Base-by-base conservation (phyloP, 2,888 invertebrate genomes). In the Stenoptilia bipunctidactyla region DNA sequence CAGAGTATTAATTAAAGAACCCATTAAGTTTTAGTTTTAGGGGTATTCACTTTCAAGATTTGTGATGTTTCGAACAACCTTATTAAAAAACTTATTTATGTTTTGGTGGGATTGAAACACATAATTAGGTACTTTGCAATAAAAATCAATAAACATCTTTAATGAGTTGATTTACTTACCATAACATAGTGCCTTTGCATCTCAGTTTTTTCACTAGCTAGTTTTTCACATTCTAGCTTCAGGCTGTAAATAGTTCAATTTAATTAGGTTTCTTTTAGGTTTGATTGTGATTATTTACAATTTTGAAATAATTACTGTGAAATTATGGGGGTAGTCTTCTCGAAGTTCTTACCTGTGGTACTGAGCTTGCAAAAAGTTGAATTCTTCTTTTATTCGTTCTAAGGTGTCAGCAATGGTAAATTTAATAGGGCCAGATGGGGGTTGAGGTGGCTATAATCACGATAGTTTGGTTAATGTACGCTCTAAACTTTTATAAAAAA, bases 111-210 rank as follows among this genome's bases (percentile, higher is more conserved):
- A n/a, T n/a, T n/a, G n/a, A n/a, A n/a, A n/a, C n/a, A n/a, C n/a
- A n/a, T n/a, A n/a, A n/a, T n/a, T n/a, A n/a, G n/a, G n/a, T n/a
- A n/a, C n/a, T n/a, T n/a, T n/a, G n/a, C n/a, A n/a, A n/a, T n/a
- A n/a, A n/a, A n/a, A n/a, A n/a, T n/a, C n/a, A n/a, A n/a, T n/a
- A n/a, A n/a, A n/a, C n/a, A n/a, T n/a, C n/a, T n/a, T n/a, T n/a
- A n/a, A n/a, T n/a, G n/a, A n/a, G n/a, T n/a, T n/a, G n/a, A n/a
- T 41, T 46, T 50, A 14, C 38, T 90, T 88, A 97, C 97, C 97
- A 98, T 97, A 61, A 97, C 97, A 88, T 97, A 98, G 88, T 98
- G 97, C 82, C 98, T 88, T 84, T 98, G 97, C 92, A 98, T 96
- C 88, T 97, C 97, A 59, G 97, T 97, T 87, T 98, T 98, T 85